Percentiles rank a stretch among this genome's conserved stretches.
phyloP scores from a whole-genome alignment of 2,113 vertebrate genomes.

The Macrotus californicus region DNA sequence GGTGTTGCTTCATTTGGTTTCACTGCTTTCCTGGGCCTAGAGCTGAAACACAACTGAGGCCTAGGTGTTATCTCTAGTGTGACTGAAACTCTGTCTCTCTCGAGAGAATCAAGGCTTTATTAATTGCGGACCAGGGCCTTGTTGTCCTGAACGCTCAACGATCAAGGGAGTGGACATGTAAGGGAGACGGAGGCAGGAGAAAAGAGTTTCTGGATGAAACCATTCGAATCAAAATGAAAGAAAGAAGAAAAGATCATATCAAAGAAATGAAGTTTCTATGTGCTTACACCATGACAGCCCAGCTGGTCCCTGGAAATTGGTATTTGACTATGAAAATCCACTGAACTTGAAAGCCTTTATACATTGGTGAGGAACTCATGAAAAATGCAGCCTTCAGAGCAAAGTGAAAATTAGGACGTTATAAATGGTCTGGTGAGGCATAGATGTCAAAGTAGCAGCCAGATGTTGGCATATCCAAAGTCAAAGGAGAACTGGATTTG shows the following conservation, averaged over 20 bases:
- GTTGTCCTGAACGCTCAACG: too few species aligned
- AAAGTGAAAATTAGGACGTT: conserved; percentile 28
- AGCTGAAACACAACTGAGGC: neutral
- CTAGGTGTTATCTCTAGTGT: neutral
- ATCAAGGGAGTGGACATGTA: neutral
- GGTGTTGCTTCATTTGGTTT: neutral
- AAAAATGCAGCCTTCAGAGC: conserved; percentile 32
- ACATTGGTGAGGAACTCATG: neutral
- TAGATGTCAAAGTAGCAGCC: neutral
- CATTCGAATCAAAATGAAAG: neutral
- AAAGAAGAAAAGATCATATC: neutral
- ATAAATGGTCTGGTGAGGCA: conserved; percentile 15
- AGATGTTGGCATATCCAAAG: conserved; percentile 26
- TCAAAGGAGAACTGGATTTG: conserved; percentile 21
- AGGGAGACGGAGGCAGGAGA: neutral
- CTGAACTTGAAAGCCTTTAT: neutral
- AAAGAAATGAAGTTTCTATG: neutral
- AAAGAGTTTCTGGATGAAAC: neutral
- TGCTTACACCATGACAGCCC: neutral
- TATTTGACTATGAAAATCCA: conserved; percentile 30
- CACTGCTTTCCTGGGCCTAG: neutral
- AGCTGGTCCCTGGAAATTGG: conserved; percentile 30
- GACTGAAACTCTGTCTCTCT: neutral
- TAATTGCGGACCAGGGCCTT: neutral
- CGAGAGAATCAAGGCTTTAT: neutral